Evolutionary conservation across 2,888 invertebrate species (phyloP).

Genomic region (Pterostichus niger): DNA sequence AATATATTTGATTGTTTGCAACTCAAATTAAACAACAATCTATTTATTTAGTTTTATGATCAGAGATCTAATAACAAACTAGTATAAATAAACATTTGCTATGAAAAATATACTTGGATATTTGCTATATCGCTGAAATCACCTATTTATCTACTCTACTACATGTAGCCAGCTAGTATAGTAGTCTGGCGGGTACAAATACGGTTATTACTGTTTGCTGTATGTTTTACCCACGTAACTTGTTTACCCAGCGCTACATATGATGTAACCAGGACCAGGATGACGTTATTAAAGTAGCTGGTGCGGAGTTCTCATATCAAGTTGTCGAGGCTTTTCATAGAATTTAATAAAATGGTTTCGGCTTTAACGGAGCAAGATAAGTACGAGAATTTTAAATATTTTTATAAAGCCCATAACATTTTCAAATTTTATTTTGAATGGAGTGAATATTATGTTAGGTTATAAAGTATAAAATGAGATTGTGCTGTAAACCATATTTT

Average conservation of each 20-base stretch:
- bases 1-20: no score
- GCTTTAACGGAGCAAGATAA: neutral
- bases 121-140: neutral
- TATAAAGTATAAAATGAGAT: no score
- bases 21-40: no score
- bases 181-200: slow-evolving; percentile 27
- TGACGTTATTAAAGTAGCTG: slow-evolving; percentile 42
- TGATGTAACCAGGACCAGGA: slow-evolving; percentile 44
- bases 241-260: slow-evolving; percentile 34
- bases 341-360: slow-evolving; percentile 48
- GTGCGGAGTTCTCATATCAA: slow-evolving; percentile 7
- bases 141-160: slow-evolving; percentile 20
- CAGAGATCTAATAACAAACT: no score
- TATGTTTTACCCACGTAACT: slow-evolving; percentile 31
- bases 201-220: slow-evolving; percentile 47
- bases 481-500: no score
- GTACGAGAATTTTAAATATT: slow-evolving; percentile 39
- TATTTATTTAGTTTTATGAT: no score
- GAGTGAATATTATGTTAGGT: no score
- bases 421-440: slow-evolving; percentile 34
- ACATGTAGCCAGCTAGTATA: neutral
- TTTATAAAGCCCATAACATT: slow-evolving; percentile 27
- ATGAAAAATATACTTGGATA: neutral
- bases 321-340: slow-evolving; percentile 20
- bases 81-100: no score